phyloP scores from a whole-genome alignment of 2,797 vertebrate species.

The Enteromius mattozi region DNA sequence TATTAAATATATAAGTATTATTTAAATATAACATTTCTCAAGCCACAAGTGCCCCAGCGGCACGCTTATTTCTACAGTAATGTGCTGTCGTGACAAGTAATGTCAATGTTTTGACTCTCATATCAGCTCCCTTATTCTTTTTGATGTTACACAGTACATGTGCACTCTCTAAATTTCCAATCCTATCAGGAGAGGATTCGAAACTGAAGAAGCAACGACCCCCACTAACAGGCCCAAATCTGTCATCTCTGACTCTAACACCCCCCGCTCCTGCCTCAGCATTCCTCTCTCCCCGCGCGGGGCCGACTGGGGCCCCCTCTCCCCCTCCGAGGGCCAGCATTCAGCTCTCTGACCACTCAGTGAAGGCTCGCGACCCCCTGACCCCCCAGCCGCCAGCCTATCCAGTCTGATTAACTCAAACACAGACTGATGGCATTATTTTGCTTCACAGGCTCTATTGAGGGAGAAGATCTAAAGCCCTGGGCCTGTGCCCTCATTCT shows the following conservation, averaged over 20 bases:
- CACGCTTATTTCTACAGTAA: not conserved
- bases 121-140: constrained; percentile 6
- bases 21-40: not conserved
- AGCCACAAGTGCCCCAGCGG: not conserved
- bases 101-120: constrained; percentile 24
- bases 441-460: constrained; percentile 85
- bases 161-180: constrained; percentile 46
- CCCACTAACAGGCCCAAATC: constrained; percentile 61
- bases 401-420: constrained; percentile 89
- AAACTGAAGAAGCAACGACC: constrained; percentile 56
- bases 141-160: constrained; percentile 37
- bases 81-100: not conserved
- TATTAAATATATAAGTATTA: not conserved
- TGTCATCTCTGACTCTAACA: constrained; percentile 66
- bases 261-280: constrained; percentile 63
- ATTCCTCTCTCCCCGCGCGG: constrained; percentile 61
- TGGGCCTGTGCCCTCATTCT: constrained; percentile 78
- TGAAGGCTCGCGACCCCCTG: constrained; percentile 77
- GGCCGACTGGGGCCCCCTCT: constrained; percentile 59
- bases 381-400: constrained; percentile 84
- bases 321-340: constrained; percentile 67
- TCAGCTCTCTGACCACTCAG: constrained; percentile 87
- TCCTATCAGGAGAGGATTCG: constrained; percentile 49
- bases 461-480: constrained; percentile 81
- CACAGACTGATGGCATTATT: constrained; percentile 85